These are phyloP conservation scores for Listrodromus nycthemerus DNA, from an alignment of 2,888 invertebrate species.

Conservation along the genomic window DNA sequence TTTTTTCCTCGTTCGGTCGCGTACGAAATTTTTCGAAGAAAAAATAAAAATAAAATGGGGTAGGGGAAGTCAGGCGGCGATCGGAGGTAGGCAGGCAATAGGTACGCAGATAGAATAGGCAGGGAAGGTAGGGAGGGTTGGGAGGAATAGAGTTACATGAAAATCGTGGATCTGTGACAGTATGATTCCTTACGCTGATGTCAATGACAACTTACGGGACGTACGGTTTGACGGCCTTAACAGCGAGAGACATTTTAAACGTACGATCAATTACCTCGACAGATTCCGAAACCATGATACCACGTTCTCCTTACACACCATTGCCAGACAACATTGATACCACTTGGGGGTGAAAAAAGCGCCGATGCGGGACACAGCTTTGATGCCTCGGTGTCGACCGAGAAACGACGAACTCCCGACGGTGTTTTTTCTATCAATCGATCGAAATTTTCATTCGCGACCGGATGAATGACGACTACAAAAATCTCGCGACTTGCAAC, in stretches of 20 bases:
- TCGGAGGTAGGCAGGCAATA: conserved; percentile 41
- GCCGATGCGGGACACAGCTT: conserved; percentile 80
- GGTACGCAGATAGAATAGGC: conserved; percentile 36
- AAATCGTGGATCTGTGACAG: conserved; percentile 62
- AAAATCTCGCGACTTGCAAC: conserved; percentile 13
- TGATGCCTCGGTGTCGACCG: conserved; percentile 33
- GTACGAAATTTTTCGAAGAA: conserved; percentile 59
- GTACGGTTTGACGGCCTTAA: background rate
- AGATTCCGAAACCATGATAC: conserved; percentile 98
- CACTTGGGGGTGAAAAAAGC: conserved; percentile 81
- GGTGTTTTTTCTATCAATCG: conserved; percentile 8
- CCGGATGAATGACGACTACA: conserved; percentile 1
- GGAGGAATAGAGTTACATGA: conserved; percentile 63
- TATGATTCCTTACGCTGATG: conserved; percentile 26
- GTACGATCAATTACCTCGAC: conserved; percentile 79
- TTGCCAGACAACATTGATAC: conserved; percentile 91
- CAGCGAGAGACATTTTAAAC: background rate
- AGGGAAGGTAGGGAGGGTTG: conserved; percentile 33
- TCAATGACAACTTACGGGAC: background rate
- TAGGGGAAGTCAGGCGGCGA: conserved; percentile 43
- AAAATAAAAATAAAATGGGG: conserved; percentile 61
- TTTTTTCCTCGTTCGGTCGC: conserved; percentile 28
- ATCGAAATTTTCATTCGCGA: background rate
- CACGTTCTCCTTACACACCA: conserved; percentile 98
- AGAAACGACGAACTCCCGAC: background rate